Evolutionary conservation across 2,888 invertebrate species (phyloP).

Genomic region (Pheosia gnoma): DNA sequence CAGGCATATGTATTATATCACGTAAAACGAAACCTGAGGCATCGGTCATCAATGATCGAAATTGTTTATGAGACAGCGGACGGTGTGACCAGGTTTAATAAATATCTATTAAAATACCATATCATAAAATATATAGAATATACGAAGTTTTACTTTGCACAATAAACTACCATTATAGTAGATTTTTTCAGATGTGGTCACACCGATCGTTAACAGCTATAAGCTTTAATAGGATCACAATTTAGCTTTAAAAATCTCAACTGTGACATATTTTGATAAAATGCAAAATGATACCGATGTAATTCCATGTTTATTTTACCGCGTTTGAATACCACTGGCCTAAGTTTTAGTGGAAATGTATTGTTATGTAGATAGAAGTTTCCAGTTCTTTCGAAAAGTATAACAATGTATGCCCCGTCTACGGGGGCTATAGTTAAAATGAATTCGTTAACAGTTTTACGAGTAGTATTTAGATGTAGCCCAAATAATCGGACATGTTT

Average conservation of each 20-base stretch:
- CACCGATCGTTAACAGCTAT: constrained; percentile 49
- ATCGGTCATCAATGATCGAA: constrained; percentile 36
- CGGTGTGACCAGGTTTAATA: constrained; percentile 2
- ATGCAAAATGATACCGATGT: constrained; percentile 35
- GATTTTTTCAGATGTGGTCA: constrained; percentile 34
- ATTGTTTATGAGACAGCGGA: constrained; percentile 29
- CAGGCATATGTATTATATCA: constrained; percentile 69
- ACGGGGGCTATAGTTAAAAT: constrained; percentile 68
- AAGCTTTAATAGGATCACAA: constrained; percentile 66
- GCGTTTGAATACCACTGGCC: constrained; percentile 53
- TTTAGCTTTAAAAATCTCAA: constrained; percentile 49
- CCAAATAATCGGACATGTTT: constrained; percentile 69
- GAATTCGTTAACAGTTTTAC: constrained; percentile 75
- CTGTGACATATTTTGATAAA: constrained; percentile 60
- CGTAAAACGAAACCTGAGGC: constrained; percentile 54
- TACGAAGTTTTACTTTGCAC: constrained; percentile 21
- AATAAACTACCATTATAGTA: constrained; percentile 34
- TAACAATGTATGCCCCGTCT: constrained; percentile 61
- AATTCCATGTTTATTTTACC: constrained; percentile 33
- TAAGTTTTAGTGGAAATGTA: constrained; percentile 72
- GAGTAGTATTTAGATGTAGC: constrained; percentile 76
- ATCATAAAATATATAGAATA: no score
- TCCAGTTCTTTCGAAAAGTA: constrained; percentile 43
- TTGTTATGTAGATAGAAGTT: constrained; percentile 64
- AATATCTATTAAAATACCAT: no score